Evolutionary conservation across 30 jellyfish, hydroid and myxozoan species (phyloP), one percentile per base, ranked within the genome.

Genomic region (Morbakka virulenta): DNA sequence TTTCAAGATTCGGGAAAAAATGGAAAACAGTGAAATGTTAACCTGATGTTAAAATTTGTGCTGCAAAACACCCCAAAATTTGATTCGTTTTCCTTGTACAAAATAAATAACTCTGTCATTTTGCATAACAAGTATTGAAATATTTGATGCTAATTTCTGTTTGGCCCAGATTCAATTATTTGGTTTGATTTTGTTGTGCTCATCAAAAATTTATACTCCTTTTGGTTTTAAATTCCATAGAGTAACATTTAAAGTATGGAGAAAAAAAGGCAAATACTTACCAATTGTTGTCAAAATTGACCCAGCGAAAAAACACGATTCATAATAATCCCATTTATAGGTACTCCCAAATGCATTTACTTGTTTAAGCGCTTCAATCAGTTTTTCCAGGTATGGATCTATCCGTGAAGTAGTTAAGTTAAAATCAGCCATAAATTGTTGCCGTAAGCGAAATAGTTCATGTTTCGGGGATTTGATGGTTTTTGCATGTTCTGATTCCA

Each of bases 301-400:
- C 13, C 91, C 91, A 23, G 70, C 91, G 35, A 80, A 80, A 63
- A 80, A 80, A 70, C 91, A 80, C 0, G 91, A 80, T 41, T 80
- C 91, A 20, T 80, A 80, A 50, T 80, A 80, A 47, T 80, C 69
- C 91, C 91, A 80, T 1, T 20, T 29, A 41, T 80, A 80, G 1
- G 91, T 83, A 30, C 70, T 84, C 35, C 70, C 70, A 21, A 52
- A 79, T n/a, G 84, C 91, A 52, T 80, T 80, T 36, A 67, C 62
- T 26, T 50, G 41, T 20, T 67, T 68, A n/a, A n/a, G n/a, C n/a
- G 91, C 77, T 26, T 67, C 61, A 41, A 67, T 84, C 52, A 80
- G 35, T 1, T 57, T 51, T n/a, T 21, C 23, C 29, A 80, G 70
- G 4, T 67, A 35, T 6, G 29, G 48, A 29, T 80, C 41, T 28